phyloP scores from a whole-genome alignment of 2,797 vertebrate genomes.

The Sparidentex hasta region DNA sequence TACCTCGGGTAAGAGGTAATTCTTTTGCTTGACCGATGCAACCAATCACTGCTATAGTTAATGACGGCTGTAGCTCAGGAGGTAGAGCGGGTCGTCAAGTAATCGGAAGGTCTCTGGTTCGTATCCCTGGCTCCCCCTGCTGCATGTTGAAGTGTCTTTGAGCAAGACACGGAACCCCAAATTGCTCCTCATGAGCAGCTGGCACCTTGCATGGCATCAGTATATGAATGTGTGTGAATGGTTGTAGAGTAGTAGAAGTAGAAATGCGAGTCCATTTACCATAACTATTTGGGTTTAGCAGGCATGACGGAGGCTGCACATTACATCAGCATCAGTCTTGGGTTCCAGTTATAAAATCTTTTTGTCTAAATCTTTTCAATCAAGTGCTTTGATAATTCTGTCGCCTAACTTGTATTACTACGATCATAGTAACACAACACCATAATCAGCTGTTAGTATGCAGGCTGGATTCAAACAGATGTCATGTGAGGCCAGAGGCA shows the following conservation, averaged over 20 bases:
- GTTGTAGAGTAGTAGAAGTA: no score
- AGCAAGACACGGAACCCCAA: no score
- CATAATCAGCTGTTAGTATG: constrained; percentile 27
- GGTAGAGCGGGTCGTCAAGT: no score
- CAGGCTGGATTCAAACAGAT: constrained; percentile 5
- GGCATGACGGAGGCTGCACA: constrained; percentile 3
- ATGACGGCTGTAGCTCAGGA: no score
- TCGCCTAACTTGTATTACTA: not conserved
- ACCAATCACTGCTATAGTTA: constrained; percentile 1
- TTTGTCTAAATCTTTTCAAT: constrained; percentile 11
- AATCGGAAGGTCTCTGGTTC: no score
- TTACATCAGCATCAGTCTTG: not conserved
- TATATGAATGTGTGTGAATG: no score
- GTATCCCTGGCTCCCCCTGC: no score
- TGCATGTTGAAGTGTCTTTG: no score
- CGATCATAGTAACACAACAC: not conserved
- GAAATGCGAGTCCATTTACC: no score
- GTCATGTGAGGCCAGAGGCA: constrained; percentile 7
- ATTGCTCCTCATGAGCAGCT: no score
- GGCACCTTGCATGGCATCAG: no score
- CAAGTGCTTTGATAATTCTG: not conserved
- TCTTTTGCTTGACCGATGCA: constrained; percentile 22
- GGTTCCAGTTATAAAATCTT: not conserved
- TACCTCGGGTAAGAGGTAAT: not conserved
- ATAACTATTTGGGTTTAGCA: not conserved